Base-by-base conservation (phyloP, 2,888 invertebrate species). In the Neoitamus cyanurus region DNA sequence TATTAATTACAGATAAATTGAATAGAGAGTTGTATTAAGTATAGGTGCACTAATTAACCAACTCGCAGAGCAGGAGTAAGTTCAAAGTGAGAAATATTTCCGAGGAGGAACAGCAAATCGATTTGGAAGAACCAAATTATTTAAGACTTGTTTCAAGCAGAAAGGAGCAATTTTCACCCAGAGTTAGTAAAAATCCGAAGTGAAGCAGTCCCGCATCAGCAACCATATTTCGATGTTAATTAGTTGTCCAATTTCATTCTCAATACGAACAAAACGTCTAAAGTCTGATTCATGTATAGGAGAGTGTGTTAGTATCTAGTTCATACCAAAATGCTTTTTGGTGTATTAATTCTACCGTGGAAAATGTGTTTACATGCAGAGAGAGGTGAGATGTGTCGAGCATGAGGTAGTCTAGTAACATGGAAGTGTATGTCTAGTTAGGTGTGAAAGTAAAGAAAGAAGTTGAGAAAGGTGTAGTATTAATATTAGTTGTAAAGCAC, bases 241-340 rank as follows among this genome's bases (percentile, higher is more conserved):
- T 15, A 36, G 20, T 36, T 75, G 7, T 37, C 73, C n/a, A 75
- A 75, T 37, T 37, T 75, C 37, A 75, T 75, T 75, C 36, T 20
- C n/a, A 37, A 37, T 75, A 75, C 5, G 31, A 31, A 37, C 36
- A 75, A 75, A 34, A 75, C 36, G 75, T 75, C 75, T 75, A 75
- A 75, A 75, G 75, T 75, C 75, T 75, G 75, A 75, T 25, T 75
- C 25, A 36, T 75, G 34, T 75, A 34, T 28, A 34, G 30, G 31
- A 13, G 31, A 70, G 5, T 70, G 30, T 70, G 70, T 70, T 70
- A 70, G 30, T 30, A n/a, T 70, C 31, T 70, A 70, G n/a, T 69
- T 6, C 5, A 30, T 70, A 31, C 30, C 70, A 70, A 70, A 70
- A 30, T 31, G 70, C 25, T 31, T 70, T 30, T 70, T 70, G 7